Evolutionary conservation across 2,888 invertebrate species (phyloP), one percentile per base, ranked within the genome.

Genomic region (Leptopterna dolabrata): DNA sequence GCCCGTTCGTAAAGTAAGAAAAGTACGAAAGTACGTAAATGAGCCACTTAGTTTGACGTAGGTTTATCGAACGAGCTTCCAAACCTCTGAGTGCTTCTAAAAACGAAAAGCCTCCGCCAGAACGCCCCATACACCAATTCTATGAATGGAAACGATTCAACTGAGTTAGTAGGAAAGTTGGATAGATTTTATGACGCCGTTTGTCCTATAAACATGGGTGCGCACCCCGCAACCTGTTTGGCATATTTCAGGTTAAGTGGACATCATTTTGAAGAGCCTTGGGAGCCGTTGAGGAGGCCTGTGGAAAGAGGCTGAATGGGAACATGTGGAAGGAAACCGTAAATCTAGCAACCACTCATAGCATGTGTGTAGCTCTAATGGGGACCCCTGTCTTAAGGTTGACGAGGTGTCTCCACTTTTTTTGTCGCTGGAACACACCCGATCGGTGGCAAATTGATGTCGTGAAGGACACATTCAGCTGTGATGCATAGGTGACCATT

Each of bases 221-320:
- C 24, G 41, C 29, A 14, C 29, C n/a, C 63, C 7, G 85, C 73
- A 85, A 85, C 85, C 85, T 85, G 85, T 85, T 85, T 76, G 85
- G 73, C 85, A 85, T 85, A 85, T 85, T 85, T 85, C 85, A 85
- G 85, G 85, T 85, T 85, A 85, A 85, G 85, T 85, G 85, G 85
- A 85, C 85, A 73, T 73, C 73, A 63, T 71, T 85, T 73, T 30
- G 85, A 85, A 45, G 73, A 73, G 85, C 76, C 45, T 45, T 76
- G 84, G 84, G 71, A 71, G 43, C 43, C 76, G 41, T 76, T 30
- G 78, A 78, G 78, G 43, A 43, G 73, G 36, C 47, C 71, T 85
- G 70, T 84, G 71, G 85, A 85, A 51, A 76, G 47, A 85, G 73
- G 73, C 73, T 43, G 85, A 63, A 63, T 63, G 63, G 43, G 78